phyloP scores from a whole-genome alignment of 2,888 invertebrate species.

The Melanchra persicariae region DNA sequence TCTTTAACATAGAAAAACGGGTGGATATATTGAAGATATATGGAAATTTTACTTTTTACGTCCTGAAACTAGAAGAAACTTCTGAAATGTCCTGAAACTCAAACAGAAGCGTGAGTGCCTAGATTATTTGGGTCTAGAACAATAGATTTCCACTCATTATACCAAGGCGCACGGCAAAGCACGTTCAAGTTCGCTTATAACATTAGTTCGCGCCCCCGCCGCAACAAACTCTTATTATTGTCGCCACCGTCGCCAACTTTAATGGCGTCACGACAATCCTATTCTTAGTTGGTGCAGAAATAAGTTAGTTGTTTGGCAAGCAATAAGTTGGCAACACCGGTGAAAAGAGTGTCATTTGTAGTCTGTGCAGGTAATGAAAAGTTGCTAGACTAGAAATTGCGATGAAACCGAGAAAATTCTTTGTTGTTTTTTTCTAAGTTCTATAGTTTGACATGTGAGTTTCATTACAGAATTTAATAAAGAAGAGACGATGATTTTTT shows the following conservation, averaged over 20 bases:
- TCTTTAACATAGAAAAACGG: too few species aligned
- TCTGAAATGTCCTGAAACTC: too few species aligned
- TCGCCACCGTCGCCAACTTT: conserved; percentile 43
- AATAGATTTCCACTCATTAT: conserved; percentile 16
- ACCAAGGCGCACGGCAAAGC: conserved; percentile 3
- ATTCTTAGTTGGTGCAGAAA: conserved; percentile 43
- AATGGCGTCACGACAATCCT: conserved; percentile 57
- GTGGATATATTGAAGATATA: too few species aligned
- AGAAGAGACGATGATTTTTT: neutral
- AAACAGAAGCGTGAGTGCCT: too few species aligned
- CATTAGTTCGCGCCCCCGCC: conserved; percentile 31
- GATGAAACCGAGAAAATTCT: conserved; percentile 8
- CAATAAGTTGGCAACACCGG: conserved; percentile 52
- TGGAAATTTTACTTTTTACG: too few species aligned
- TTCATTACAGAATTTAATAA: neutral
- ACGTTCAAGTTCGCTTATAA: conserved; percentile 31
- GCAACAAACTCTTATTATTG: conserved; percentile 50
- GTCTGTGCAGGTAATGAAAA: conserved; percentile 53
- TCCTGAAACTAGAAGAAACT: too few species aligned
- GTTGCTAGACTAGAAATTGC: conserved; percentile 36
- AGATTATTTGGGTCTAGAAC: neutral
- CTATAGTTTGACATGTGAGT: neutral
- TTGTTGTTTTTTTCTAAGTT: conserved; percentile 9
- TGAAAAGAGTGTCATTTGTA: conserved; percentile 43
- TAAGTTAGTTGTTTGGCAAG: conserved; percentile 57